Evolutionary conservation across 1,140 invertebrate genomes (phyloP).

Genomic region (Tyrophagus putrescentiae): DNA sequence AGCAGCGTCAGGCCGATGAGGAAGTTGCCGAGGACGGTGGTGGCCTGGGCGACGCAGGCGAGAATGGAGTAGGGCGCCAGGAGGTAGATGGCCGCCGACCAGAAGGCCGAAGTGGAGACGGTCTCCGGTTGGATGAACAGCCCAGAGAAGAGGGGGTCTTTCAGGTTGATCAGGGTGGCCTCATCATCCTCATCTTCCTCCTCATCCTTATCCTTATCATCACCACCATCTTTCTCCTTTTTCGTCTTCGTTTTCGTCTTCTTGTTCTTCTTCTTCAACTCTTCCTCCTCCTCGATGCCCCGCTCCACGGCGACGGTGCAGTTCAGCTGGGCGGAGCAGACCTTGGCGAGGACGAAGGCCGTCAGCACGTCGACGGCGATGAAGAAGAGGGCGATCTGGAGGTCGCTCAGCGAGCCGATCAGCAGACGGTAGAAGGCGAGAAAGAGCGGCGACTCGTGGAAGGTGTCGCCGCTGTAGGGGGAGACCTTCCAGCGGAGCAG

Average conservation of each 20-base stretch:
- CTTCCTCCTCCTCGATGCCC: neutral
- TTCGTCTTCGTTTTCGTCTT: no score
- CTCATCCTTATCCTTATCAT: no score
- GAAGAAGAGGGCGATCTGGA: slow-evolving; percentile 19
- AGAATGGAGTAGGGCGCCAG: slow-evolving; percentile 82
- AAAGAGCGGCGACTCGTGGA: slow-evolving; percentile 48
- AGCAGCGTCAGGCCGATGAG: slow-evolving; percentile 52
- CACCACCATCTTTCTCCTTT: no score
- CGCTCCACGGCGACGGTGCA: neutral
- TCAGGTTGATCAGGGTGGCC: no score
- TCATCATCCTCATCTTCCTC: no score
- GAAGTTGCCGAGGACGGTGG: slow-evolving; percentile 75
- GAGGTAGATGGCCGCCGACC: slow-evolving; percentile 45
- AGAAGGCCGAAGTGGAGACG: neutral
- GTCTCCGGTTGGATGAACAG: slow-evolving; percentile 5
- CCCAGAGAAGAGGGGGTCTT: neutral
- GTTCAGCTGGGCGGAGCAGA: slow-evolving; percentile 30
- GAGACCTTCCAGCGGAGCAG: slow-evolving; percentile 59
- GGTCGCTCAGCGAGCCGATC: neutral
- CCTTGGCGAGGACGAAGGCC: slow-evolving; percentile 34
- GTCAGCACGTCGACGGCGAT: slow-evolving; percentile 21
- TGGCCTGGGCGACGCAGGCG: slow-evolving; percentile 77
- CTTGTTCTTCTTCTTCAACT: neutral
- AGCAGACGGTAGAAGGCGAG: slow-evolving; percentile 21
- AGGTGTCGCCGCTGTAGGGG: slow-evolving; percentile 77